Percentiles rank a stretch among this genome's conserved stretches.
phyloP scores from a whole-genome alignment of 2,113 vertebrate genomes.

The Indicator indicator region DNA sequence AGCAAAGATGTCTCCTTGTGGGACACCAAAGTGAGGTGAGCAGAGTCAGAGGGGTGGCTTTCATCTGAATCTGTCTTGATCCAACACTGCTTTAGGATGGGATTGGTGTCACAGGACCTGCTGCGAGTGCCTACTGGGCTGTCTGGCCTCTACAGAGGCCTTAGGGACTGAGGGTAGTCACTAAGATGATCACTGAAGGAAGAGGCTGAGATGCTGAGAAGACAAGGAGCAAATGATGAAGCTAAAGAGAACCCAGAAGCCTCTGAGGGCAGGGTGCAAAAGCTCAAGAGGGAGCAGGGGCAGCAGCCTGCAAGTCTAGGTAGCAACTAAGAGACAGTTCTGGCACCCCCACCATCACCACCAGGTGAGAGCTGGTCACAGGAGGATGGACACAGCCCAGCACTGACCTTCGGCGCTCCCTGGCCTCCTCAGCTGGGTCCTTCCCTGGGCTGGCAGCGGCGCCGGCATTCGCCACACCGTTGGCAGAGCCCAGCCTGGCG shows the following conservation, averaged over 20 bases:
- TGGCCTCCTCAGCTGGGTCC: constrained; percentile 73
- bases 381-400: background rate
- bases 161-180: background rate
- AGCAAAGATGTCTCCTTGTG: background rate
- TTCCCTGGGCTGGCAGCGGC: constrained; percentile 56
- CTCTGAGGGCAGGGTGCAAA: background rate
- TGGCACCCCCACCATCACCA: background rate
- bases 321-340: background rate
- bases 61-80: background rate
- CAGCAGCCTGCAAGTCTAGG: background rate
- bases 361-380: background rate
- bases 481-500: constrained; percentile 66
- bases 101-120: background rate
- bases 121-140: accelerated
- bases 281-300: background rate
- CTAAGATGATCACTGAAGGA: background rate
- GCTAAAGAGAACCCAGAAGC: background rate
- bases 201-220: background rate
- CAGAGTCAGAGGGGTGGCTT: background rate
- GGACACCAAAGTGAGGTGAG: background rate
- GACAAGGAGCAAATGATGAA: background rate
- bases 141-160: background rate
- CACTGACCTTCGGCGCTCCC: constrained; percentile 78
- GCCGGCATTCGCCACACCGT: constrained; percentile 43
- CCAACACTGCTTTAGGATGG: background rate